Evolutionary conservation across 1,140 invertebrate genomes (phyloP), one percentile per base, ranked within the genome.

Genomic region (Caenorhabditis latens): DNA sequence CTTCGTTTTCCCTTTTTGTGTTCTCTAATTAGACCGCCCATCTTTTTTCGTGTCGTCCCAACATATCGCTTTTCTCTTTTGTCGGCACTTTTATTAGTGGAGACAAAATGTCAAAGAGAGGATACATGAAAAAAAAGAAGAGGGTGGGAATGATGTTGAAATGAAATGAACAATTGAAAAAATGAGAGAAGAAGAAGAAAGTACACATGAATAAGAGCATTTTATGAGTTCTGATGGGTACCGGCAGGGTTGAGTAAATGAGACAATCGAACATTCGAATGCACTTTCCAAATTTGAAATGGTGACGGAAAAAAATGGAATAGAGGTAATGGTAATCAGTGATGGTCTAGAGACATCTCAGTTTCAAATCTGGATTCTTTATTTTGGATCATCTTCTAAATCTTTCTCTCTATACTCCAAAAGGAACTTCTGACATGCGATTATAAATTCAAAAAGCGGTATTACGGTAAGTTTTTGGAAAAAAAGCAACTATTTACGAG

Each of bases 11-110:
- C 9, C 42, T 21, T 71, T 16, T 21, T 43, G 8, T 71, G 43
- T 46, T 21, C 42, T 53, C 11, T 79, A 79, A 79, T 50, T 50
- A 79, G 71, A 79, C 71, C 71, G 46, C 46, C 46, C 65, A 43
- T 46, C 40, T 46, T 71, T 46, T 71, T 4, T 24, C 32, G 24
- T 71, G 8, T 46, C 65, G 8, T 71, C 24, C 65, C 21, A 43
- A 46, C 43, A 43, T 40, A 46, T 71, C 65, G 21, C 24, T 46
- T 71, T n/a, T 43, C 46, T 53, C 71, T 48, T 50, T 50, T 48
- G 71, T 79, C 71, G 71, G 71, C 46, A 79, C 71, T 50, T 79
- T 79, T 79, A 79, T 79, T 79, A 79, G 46, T 43, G 42, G 16
- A 46, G 14, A 71, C 11, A 71, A 8, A 79, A 46, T 71, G 65